Evolutionary conservation across 1,140 invertebrate genomes (phyloP).

Genomic region (Mesaphorura yosii): DNA sequence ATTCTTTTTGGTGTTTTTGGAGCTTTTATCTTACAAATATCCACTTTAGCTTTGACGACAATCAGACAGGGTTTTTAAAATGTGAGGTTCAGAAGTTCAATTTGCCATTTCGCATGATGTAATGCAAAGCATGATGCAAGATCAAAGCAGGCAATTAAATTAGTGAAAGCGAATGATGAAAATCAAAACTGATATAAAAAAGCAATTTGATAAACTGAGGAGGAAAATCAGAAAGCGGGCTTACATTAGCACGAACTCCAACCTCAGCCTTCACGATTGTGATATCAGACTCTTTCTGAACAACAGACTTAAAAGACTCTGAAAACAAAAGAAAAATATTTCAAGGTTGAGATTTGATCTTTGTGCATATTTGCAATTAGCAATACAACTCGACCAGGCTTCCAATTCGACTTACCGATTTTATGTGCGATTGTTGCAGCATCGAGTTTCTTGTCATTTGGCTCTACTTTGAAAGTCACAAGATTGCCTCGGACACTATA

Average conservation of each 20-base stretch:
- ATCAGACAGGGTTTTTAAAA: no score
- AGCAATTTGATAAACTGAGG: background rate
- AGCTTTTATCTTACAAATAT: no score
- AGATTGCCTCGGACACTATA: slow-evolving; percentile 60
- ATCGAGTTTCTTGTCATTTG: slow-evolving; percentile 54
- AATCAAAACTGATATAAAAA: background rate
- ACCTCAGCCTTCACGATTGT: slow-evolving; percentile 48
- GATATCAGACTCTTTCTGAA: slow-evolving; percentile 47
- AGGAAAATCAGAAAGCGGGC: no score
- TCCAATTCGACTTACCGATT: slow-evolving; percentile 39
- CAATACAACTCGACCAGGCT: slow-evolving; percentile 1
- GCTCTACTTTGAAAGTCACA: slow-evolving; percentile 69
- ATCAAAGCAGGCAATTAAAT: no score
- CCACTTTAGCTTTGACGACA: no score
- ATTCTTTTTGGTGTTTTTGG: no score
- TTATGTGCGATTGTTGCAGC: slow-evolving; percentile 56
- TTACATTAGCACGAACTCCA: slow-evolving; percentile 69
- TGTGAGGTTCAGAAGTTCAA: no score
- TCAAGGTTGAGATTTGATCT: slow-evolving; percentile 2
- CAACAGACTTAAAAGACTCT: slow-evolving; percentile 49
- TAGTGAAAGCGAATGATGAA: no score
- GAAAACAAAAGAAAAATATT: slow-evolving; percentile 33
- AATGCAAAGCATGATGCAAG: no score
- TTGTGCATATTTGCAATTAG: slow-evolving; percentile 3
- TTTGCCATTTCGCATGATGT: no score